Evolutionary conservation across 2,797 vertebrate genomes (phyloP), one percentile per base, ranked within the genome.

Genomic region (Euthynnus affinis): DNA sequence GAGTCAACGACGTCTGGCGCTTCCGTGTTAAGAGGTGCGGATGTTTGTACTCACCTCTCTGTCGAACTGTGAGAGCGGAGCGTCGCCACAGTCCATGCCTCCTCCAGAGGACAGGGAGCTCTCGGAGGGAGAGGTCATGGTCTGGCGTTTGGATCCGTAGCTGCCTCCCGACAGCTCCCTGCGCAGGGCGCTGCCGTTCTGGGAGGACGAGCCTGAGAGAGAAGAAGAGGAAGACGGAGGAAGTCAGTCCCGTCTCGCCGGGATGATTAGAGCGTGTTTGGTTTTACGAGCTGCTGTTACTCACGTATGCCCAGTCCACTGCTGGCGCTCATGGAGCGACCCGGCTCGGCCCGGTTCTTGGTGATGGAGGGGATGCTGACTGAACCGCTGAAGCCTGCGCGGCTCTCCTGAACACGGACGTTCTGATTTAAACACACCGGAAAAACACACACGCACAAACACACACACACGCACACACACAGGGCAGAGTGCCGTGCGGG

Each of bases 361-460:
- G 97, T 96, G 94, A 99, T 98, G 9, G 98, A 99, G 0, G 98
- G 98, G 89, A 99, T 99, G 86, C 98, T 99, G 95, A 98, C 97
- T 0, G 98, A 99, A 27, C 97, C 98, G 5, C 98, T 99, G 94
- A 99, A 99, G 20, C 97, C 96, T 0, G 96, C 94, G 25, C 97
- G 96, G 83, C 91, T 98, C 92, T 99, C 98, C 95, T 98, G 98
- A 89, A 96, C 95, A 91, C 97, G 96, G 59, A 98, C 95, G 88
- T 97, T 99, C 98, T 99, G 93, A 66, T 90, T 84, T 88, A 88
- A 82, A 88, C 58, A 88, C 9, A 66, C 76, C 63, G 72, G 61
- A 66, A 75, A 13, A 18, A 57, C 37, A 1, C 55, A 82, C 75
- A 76, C 71, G 83, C 75, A 74, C 78, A 85, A 74, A 58, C 52